Base-by-base conservation (phyloP, 2,113 vertebrate genomes). In the Amphiprion percula region DNA sequence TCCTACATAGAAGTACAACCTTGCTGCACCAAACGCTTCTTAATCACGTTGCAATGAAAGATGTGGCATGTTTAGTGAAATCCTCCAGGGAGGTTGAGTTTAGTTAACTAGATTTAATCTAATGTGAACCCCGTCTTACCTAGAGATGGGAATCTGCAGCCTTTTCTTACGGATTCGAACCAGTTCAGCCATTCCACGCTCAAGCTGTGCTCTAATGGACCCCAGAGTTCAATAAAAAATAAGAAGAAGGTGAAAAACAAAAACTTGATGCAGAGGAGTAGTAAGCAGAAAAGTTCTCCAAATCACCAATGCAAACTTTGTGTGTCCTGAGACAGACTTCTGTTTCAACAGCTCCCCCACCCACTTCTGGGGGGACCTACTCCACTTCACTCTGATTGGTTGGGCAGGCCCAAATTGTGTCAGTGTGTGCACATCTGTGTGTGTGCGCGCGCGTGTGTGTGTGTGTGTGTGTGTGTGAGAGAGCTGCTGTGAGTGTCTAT, bases 71-170 rank as follows among this genome's bases (percentile, higher is more conserved):
- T 65, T 62, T 53, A 9, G 0, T 47, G 1, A 66, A 63, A 19
- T 62, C 33, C 14, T 54, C 10, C 0, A 30, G 9, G 86, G 33
- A 64, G 14, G 21, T 17, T 62, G 4, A 11, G 2, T 58, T 37
- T 15, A 28, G 12, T 21, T 24, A 64, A 50, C 37, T 50, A 12
- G 53, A 59, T 52, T 17, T 59, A 8, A 62, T 37, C 8, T 52
- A 30, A 67, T 59, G 1, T 47, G 10, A 6, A 41, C 55, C 10
- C 56, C 49, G 61, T 68, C 92, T 94, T 94, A 95, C 94, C 94
- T 95, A 79, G 87, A 92, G 82, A 94, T 94, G 60, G 93, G 94
- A 63, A 92, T 89, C 87, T 94, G 93, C 30, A 95, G 93, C 44
- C 90, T 90, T 90, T 93, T 94, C 87, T 92, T 94, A 77, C 91